Conservation (phyloP, 2,797 vertebrate species). For the Alca torda region DNA sequence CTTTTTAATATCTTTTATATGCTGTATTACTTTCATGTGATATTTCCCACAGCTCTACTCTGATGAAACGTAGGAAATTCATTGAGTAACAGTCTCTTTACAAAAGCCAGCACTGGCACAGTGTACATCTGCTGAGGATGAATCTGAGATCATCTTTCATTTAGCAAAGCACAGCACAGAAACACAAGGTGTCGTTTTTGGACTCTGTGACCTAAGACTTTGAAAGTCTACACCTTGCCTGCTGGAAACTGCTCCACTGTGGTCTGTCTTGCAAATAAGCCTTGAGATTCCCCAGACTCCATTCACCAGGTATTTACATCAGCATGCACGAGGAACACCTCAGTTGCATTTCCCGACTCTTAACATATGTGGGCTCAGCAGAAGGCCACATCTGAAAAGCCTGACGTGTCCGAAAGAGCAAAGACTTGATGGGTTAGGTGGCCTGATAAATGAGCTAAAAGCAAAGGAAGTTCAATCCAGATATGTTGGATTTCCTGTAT, state of each 20-base stretch:
- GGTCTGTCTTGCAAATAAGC: slow-evolving; percentile 15
- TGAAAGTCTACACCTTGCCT: slow-evolving; percentile 25
- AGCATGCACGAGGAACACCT: not conserved
- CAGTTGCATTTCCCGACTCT: fast-evolving
- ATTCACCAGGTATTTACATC: not conserved
- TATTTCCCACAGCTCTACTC: slow-evolving; percentile 49
- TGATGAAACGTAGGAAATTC: slow-evolving; percentile 43
- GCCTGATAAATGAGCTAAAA: not conserved
- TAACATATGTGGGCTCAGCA: not conserved
- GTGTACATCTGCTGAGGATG: not conserved
- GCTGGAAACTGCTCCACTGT: slow-evolving; percentile 20
- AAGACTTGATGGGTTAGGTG: not conserved
- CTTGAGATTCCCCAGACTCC: slow-evolving; percentile 11
- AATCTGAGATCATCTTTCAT: slow-evolving; percentile 32
- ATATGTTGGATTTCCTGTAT: not conserved
- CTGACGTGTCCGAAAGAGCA: not conserved
- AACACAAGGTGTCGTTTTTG: slow-evolving; percentile 32
- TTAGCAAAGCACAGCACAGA: not conserved
- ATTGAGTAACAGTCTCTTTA: slow-evolving; percentile 17
- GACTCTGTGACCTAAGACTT: not conserved
- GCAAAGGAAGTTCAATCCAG: not conserved
- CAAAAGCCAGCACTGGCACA: slow-evolving; percentile 31
- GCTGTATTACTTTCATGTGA: slow-evolving; percentile 46
- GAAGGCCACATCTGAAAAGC: not conserved
- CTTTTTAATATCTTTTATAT: slow-evolving; percentile 60